Evolutionary conservation across 1,140 invertebrate genomes (phyloP), one percentile per base, ranked within the genome.

Genomic region (Scaptomyza hsui): DNA sequence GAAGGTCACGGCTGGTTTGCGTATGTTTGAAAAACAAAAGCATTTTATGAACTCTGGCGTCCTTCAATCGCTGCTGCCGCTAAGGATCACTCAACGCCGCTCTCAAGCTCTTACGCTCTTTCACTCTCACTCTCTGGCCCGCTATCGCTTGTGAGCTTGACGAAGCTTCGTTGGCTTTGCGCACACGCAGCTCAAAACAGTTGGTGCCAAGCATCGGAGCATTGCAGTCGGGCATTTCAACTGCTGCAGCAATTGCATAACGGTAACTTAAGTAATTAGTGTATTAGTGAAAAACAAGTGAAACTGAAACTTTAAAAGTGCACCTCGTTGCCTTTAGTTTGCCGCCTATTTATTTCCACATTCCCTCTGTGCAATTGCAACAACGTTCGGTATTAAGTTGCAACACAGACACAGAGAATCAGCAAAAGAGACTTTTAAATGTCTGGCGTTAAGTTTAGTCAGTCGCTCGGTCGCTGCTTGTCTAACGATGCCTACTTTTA

Each of bases 131-230:
- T 41, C 18, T 35, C 13, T 39, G 16, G 10, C 45, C 35, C 7
- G 10, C 24, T 51, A 2, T 42, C 21, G 12, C 49, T 44, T 10
- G 10, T 24, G 24, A 41, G 60, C 44, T 70, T 53, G 15, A 2
- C 45, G 37, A 70, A 39, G 48, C 59, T 74, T 76, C 73, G 45
- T 64, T 29, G 52, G 21, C 29, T 49, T 24, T 18, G 29, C 29
- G 55, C 53, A 47, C 18, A 32, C 21, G 26, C 26, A 47, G 41
- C 48, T 68, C 16, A 45, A 67, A 48, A 76, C 70, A 86, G 53
- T 86, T 75, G 44, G 10, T 41, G 49, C 15, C 59, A 59, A 53
- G 47, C 82, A 64, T 26, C 63, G 45, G 65, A 72, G 47, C 82
- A 35, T 52, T 68, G 44, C 82, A 62, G 82, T 81, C 72, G 73